Base-by-base conservation (phyloP, 2,113 vertebrate genomes). In the Psammodynastes pulverulentus region DNA sequence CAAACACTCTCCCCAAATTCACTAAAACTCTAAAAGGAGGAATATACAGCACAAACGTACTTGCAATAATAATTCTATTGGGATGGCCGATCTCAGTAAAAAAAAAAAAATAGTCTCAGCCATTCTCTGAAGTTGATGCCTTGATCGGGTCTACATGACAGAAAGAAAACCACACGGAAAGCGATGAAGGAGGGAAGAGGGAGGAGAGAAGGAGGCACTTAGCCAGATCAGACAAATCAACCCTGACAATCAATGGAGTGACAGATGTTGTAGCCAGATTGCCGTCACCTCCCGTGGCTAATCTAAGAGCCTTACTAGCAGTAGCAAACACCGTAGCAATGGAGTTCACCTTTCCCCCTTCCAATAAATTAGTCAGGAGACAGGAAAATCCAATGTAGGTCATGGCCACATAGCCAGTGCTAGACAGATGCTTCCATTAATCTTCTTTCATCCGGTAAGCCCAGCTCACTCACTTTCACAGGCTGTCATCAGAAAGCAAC, bases 281-380 rank as follows among this genome's bases (percentile, higher is more conserved):
- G 67, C n/a, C 6, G 1, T 19, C 67, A 7, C 67, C 67, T 79
- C n/a, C n/a, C n/a, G 2, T 24, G 29, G 72, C 45, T 90, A 90
- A 93, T 90, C 9, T 90, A 92, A 93, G 15, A 91, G n/a, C 23
- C 53, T 29, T 54, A 94, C 91, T 46, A 39, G 0, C 79, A 91
- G 93, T 93, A 72, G 91, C 0, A 89, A 48, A 19, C 72, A 91
- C 92, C 93, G 2, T 58, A 90, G 19, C 3, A 91, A 93, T 0
- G 0, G 7, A 4, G 90, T 72, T 46, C n/a, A 86, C 26, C 88
- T 89, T 89, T 89, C 43, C 62, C 24, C 45, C 93, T 87, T 89
- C 85, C 52, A 86, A 54, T 72, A 88, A 95, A 48, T 9, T 53
- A 86, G 26, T 49, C 84, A 89, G 79, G 89, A 95, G 58, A 90